phyloP scores from a whole-genome alignment of 1,140 invertebrate genomes.

The Brachionus manjavacas region DNA sequence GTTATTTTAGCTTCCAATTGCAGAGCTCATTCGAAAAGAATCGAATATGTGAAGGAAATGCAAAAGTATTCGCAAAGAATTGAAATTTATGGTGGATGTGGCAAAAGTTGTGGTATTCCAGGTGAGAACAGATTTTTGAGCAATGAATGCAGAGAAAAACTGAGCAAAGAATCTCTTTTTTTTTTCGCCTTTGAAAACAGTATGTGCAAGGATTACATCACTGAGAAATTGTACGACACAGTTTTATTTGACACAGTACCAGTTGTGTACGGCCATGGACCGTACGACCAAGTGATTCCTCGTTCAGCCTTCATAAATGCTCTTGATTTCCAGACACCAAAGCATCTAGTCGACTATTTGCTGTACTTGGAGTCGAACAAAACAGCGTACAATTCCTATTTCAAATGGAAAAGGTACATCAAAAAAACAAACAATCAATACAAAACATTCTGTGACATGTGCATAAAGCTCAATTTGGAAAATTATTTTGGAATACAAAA shows the following conservation, averaged over 20 bases:
- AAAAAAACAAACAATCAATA: not conserved
- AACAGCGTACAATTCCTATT: conserved; percentile 39
- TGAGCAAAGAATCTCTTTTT: conserved; percentile 19
- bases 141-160: not conserved
- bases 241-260: not conserved
- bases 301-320: conserved; percentile 41
- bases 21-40: not conserved
- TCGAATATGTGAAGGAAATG: conserved; percentile 19
- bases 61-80: conserved; percentile 38
- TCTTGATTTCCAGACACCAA: conserved; percentile 12
- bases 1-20: conserved; percentile 1
- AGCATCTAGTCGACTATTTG: conserved; percentile 30
- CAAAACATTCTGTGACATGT: conserved; percentile 39
- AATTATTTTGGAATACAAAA: conserved; percentile 15
- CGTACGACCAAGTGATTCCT: conserved; percentile 5
- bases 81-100: conserved; percentile 47
- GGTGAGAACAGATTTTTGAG: not conserved
- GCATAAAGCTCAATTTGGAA: conserved; percentile 26
- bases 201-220: conserved; percentile 53
- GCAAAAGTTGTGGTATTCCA: not conserved
- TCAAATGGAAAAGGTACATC: conserved; percentile 40
- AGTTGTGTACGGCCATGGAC: conserved; percentile 3
- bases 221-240: conserved; percentile 51
- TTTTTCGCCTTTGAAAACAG: conserved; percentile 51
- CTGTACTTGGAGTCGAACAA: conserved; percentile 6